Percentiles rank a stretch among this genome's conserved stretches.
These are phyloP conservation scores for Acarapis woodi DNA, from an alignment of 1,140 invertebrate genomes.

Conservation along the genomic window DNA sequence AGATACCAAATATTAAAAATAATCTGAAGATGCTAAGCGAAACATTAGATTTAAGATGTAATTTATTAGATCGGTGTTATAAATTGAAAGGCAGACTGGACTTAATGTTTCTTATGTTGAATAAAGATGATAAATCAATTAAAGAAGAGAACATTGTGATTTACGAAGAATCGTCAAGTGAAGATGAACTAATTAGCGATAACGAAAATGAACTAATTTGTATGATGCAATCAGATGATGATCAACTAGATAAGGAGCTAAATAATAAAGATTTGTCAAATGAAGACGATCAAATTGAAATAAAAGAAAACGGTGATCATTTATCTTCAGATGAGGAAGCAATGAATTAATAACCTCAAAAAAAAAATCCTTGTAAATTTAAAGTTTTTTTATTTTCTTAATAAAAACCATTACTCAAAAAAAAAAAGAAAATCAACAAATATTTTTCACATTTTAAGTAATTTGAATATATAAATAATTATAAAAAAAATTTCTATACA, in stretches of 20 bases:
- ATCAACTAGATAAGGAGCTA: slow-evolving; percentile 1
- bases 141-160: slow-evolving; percentile 1
- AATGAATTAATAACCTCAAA: neutral
- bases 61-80: slow-evolving; percentile 4
- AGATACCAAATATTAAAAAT: slow-evolving; percentile 62
- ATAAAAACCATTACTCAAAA: neutral
- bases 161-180: neutral
- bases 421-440: no score
- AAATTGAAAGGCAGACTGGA: slow-evolving; percentile 4
- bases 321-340: neutral
- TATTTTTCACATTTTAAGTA: neutral
- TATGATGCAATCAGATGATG: neutral
- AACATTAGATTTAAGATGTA: neutral
- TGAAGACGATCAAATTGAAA: neutral
- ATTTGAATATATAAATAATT: neutral
- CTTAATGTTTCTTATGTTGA: slow-evolving; percentile 4
- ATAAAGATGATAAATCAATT: neutral
- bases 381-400: neutral
- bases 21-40: slow-evolving; percentile 24
- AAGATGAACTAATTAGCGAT: neutral
- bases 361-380: neutral
- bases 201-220: slow-evolving; percentile 1
- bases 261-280: neutral
- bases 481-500: neutral
- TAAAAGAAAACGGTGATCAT: neutral